Evolutionary conservation across 2,113 vertebrate genomes (phyloP).

Genomic region (Chionodraco myersi): DNA sequence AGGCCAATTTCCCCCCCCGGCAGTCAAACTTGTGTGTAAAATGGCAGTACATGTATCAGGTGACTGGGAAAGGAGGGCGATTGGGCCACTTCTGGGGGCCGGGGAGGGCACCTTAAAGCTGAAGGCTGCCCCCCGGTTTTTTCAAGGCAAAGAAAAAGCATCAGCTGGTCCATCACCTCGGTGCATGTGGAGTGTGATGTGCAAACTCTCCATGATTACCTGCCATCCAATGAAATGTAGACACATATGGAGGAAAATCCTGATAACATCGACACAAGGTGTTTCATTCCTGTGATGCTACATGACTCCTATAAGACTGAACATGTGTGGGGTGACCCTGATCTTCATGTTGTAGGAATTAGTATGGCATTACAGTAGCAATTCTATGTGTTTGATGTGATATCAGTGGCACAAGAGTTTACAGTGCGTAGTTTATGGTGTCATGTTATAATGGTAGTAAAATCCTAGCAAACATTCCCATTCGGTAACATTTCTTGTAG

Average conservation of each 20-base stretch:
- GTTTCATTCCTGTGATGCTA: constrained; percentile 9
- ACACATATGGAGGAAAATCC: constrained; percentile 48
- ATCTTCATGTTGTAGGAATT: not conserved
- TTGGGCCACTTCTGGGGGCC: constrained; percentile 71
- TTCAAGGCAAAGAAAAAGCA: constrained; percentile 22
- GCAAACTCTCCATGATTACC: constrained; percentile 29
- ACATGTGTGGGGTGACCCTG: not conserved
- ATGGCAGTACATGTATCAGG: constrained; percentile 87
- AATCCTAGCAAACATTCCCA: not conserved
- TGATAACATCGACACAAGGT: not conserved
- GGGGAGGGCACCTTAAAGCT: constrained; percentile 84
- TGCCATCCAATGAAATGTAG: constrained; percentile 57
- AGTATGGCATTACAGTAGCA: not conserved
- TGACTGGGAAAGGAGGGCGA: constrained; percentile 79
- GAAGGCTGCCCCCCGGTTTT: constrained; percentile 61
- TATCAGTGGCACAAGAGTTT: not conserved
- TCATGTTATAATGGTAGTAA: not conserved
- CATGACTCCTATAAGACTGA: not conserved
- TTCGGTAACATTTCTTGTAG: constrained; percentile 1
- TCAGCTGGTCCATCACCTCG: constrained; percentile 57
- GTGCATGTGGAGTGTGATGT: constrained; percentile 24
- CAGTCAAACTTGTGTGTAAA: constrained; percentile 84
- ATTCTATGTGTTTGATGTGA: not conserved
- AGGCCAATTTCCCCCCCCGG: constrained; percentile 47
- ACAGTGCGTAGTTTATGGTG: not conserved